Evolutionary conservation across 2,113 vertebrate species (phyloP).

Genomic region (Isurus oxyrinchus): DNA sequence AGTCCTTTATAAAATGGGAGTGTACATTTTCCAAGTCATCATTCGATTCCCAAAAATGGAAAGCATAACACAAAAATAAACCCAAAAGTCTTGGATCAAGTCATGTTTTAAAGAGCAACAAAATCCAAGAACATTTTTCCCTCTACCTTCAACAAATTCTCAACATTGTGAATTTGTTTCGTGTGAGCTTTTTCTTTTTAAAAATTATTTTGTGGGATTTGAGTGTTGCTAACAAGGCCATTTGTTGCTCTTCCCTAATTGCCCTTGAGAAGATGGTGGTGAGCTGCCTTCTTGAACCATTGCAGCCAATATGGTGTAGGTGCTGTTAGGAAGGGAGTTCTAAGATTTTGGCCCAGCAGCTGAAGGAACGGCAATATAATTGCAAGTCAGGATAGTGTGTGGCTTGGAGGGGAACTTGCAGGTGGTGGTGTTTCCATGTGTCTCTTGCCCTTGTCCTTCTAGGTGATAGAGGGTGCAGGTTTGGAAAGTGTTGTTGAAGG

Average conservation of each 20-base stretch:
- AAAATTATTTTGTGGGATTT: too few species aligned
- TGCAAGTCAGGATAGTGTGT: not conserved
- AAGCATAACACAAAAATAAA: not conserved
- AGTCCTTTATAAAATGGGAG: not conserved
- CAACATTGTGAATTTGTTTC: too few species aligned
- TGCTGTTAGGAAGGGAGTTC: not conserved
- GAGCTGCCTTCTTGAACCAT: not conserved
- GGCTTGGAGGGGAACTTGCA: not conserved
- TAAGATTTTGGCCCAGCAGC: not conserved
- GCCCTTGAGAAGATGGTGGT: not conserved
- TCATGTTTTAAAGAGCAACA: not conserved
- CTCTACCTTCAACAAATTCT: too few species aligned
- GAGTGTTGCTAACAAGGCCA: too few species aligned
- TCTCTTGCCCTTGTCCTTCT: not conserved
- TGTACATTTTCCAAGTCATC: not conserved
- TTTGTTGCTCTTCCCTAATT: too few species aligned
- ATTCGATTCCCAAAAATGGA: not conserved
- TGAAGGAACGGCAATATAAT: not conserved
- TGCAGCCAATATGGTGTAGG: not conserved
- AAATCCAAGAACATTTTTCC: not conserved
- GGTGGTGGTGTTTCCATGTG: not conserved
- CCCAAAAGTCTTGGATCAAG: not conserved
- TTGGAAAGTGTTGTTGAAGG: not conserved
- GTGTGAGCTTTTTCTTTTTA: too few species aligned
- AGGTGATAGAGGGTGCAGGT: not conserved